phyloP scores from a whole-genome alignment of 2,113 vertebrate species.

The Carlito syrichta region DNA sequence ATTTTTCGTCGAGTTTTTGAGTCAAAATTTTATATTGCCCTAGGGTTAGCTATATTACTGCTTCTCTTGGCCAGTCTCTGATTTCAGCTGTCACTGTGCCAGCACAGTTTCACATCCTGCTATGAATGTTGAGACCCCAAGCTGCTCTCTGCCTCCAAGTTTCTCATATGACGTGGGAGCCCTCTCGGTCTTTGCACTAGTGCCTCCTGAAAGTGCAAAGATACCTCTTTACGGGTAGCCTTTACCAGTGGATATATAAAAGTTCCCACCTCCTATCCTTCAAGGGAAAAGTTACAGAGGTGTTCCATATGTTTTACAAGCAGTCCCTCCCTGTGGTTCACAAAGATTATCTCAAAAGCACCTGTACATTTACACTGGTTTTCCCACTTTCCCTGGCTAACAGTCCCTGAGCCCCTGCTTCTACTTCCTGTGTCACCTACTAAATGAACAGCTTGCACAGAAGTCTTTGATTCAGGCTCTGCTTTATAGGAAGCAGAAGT shows the following conservation, averaged over 20 bases:
- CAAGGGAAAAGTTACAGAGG: background rate
- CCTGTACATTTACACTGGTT: background rate
- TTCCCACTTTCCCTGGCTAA: background rate
- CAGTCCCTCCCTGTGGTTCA: background rate
- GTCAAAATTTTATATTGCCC: background rate
- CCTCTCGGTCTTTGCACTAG: background rate
- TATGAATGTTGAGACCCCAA: background rate
- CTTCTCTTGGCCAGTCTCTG: background rate
- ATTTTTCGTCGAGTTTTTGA: background rate
- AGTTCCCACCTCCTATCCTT: rapidly evolving
- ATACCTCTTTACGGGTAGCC: background rate
- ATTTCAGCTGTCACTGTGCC: background rate
- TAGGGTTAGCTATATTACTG: background rate
- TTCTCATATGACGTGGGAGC: background rate
- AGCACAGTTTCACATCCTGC: background rate
- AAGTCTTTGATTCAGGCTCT: background rate
- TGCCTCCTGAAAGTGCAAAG: background rate
- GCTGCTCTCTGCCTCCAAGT: background rate
- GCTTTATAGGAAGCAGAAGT: background rate
- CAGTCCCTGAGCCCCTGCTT: background rate
- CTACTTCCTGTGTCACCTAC: background rate
- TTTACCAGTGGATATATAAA: background rate
- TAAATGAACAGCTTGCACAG: background rate
- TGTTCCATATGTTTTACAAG: background rate
- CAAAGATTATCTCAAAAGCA: background rate